phyloP scores from a whole-genome alignment of 2,888 invertebrate genomes.

The Sarcophaga caerulescens region DNA sequence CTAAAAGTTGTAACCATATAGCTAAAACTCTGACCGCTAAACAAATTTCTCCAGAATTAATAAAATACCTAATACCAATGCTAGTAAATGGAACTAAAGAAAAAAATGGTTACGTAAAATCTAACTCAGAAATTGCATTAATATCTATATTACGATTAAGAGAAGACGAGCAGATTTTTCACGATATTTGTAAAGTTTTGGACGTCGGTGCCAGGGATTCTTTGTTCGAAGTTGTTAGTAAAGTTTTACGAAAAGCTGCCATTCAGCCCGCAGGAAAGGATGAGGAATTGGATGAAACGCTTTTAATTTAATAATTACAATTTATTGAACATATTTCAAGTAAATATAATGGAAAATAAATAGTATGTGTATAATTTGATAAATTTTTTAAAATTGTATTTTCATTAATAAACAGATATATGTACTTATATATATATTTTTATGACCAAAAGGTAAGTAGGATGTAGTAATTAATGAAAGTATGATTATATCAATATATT shows the following conservation, averaged over 20 bases:
- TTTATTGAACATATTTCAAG: background rate
- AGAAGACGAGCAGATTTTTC: slow-evolving; percentile 87
- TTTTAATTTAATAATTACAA: slow-evolving; percentile 86
- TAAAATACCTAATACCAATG: slow-evolving; percentile 91
- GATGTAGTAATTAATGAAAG: too few relatives aligned
- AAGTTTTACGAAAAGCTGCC: slow-evolving; percentile 89
- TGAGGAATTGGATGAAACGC: slow-evolving; percentile 95
- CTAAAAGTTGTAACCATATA: slow-evolving; percentile 89
- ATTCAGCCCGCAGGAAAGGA: slow-evolving; percentile 91
- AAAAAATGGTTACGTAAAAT: slow-evolving; percentile 97
- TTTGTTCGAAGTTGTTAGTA: slow-evolving; percentile 92
- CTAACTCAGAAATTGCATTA: slow-evolving; percentile 95
- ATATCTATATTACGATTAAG: slow-evolving; percentile 91
- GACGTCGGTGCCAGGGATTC: slow-evolving; percentile 95
- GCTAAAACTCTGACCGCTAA: slow-evolving; percentile 85
- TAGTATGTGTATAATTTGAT: background rate
- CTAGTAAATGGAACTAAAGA: slow-evolving; percentile 99
- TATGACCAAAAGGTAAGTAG: too few relatives aligned
- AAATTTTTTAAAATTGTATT: too few relatives aligned
- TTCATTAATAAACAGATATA: too few relatives aligned
- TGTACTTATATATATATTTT: too few relatives aligned
- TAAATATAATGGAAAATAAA: background rate
- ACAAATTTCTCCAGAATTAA: slow-evolving; percentile 86
- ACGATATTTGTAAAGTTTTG: slow-evolving; percentile 89
- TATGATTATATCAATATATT: too few relatives aligned